Base-by-base conservation (phyloP, 1,140 invertebrate species). In the Drosophila persimilis region DNA sequence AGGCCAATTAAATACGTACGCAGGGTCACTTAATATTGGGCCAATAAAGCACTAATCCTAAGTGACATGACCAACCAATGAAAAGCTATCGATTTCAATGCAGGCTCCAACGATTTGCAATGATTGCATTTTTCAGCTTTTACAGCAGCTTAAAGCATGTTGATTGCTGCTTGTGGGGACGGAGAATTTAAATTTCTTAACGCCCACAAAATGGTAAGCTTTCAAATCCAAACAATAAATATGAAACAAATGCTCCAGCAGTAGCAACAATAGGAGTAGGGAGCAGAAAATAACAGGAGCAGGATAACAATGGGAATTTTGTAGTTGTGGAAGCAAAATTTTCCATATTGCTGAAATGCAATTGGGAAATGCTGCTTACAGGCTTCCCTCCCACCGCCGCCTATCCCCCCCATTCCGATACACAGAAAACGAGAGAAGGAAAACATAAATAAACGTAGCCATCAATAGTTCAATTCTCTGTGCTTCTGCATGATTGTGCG, bases 211-310 rank as follows among this genome's bases (percentile, higher is more conserved):
- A 78, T 54, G 58, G 55, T 58, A 76, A 56, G 58, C 69, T 75
- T 67, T 52, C 72, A 80, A 85, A 80, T 73, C 62, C 76, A 80
- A 80, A 75, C 80, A 84, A 85, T 84, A 84, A 84, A 85, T 73
- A 85, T 73, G 66, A 72, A 80, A 85, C 65, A 83, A 85, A 76
- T 72, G 58, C 50, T 45, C 15, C 46, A 61, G 52, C 66, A 77
- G 22, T 31, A 60, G 72, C 54, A 48, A 77, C 53, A 65, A 39
- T 39, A 0, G 35, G 35, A 39, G 35, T 39, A 39, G 35, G 7
- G 55, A 47, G 55, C 60, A 73, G 52, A 76, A 65, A 47, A 73
- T n/a, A 53, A 47, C 59, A 65, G 24, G 54, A 46, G 45, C 71
- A 59, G 77, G 64, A 80, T 84, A 80, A 73, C 80, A 84, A 80